These are phyloP conservation scores for Ptilorrhoa leucosticta DNA, from an alignment of 2,113 vertebrate species.

Conservation along the genomic window DNA sequence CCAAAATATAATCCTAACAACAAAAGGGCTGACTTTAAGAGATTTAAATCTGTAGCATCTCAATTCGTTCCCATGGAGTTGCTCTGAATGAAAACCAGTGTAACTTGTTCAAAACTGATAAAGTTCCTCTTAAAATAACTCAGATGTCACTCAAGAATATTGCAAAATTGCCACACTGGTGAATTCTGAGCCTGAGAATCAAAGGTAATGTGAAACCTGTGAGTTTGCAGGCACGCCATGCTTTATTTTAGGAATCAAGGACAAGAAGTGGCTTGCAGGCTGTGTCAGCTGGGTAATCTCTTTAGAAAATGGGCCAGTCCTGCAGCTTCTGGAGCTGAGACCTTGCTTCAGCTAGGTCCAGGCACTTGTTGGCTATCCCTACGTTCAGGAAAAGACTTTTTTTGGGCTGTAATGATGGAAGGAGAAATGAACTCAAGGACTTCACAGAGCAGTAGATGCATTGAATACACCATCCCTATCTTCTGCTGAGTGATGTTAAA, in stretches of 20 bases:
- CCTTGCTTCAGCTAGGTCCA: not conserved
- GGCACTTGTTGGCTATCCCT: not conserved
- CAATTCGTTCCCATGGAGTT: not conserved
- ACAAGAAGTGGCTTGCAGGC: conserved; percentile 18
- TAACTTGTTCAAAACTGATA: not conserved
- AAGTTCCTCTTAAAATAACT: not conserved
- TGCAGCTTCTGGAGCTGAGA: not conserved
- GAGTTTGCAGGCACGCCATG: accelerated
- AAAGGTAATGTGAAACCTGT: not conserved
- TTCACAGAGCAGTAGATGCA: not conserved
- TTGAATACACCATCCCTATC: not conserved
- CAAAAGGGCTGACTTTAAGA: not conserved
- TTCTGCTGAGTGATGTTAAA: not conserved
- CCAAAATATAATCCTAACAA: not conserved
- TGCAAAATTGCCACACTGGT: not conserved
- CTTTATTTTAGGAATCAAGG: not conserved
- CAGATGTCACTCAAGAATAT: not conserved
- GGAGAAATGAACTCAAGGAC: not conserved
- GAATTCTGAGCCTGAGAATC: not conserved
- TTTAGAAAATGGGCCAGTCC: not conserved
- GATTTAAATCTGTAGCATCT: not conserved
- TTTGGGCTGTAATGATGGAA: not conserved
- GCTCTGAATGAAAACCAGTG: not conserved
- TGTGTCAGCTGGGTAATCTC: not conserved
- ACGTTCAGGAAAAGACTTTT: not conserved